Evolutionary conservation across 1,140 invertebrate genomes (phyloP), one percentile per base, ranked within the genome.

Genomic region (Ephestia elutella): DNA sequence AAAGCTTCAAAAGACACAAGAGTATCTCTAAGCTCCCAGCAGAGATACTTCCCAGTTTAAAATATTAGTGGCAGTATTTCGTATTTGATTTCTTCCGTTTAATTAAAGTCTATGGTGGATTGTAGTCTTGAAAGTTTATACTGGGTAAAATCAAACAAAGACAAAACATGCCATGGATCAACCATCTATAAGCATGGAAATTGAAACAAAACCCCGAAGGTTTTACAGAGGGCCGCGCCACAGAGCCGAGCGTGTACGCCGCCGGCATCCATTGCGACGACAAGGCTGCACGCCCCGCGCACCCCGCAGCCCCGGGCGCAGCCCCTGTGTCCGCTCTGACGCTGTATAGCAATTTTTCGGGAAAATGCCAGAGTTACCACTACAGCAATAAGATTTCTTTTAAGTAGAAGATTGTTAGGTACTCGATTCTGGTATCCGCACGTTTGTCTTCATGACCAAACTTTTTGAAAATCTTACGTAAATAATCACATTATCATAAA

Each of bases 241-340:
- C 28, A 49, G 48, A 28, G 30, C 38, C 60, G 55, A 55, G 63
- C 79, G 62, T 84, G 81, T 82, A 70, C 70, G 77, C 79, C 77
- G 65, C 56, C 64, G 71, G 73, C 72, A 56, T 54, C 62, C 59
- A 66, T 62, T 49, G 64, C 64, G 50, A 62, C 57, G 64, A 73
- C 74, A 73, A 54, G 67, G 55, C 25, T 17, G 10, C 59, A 32
- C n/a, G n/a, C n/a, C n/a, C 53, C 28, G 51, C 21, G 25, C 58
- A 21, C 44, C 55, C 49, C 35, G 9, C 15, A 56, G 13, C 28
- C 13, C 54, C 56, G 53, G 49, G 48, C 58, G 15, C 30, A 21
- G 49, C 10, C 49, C 13, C 1, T 19, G n/a, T 44, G 38, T 15
- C 5, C 38, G 13, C 13, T 7, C 13, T 44, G 21, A 25, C 7